A percentile compares a stretch with the other conserved stretches of the same genome.
Evolutionary conservation across 2,888 invertebrate species (phyloP).

Genomic region (Parochlus steinenii): DNA sequence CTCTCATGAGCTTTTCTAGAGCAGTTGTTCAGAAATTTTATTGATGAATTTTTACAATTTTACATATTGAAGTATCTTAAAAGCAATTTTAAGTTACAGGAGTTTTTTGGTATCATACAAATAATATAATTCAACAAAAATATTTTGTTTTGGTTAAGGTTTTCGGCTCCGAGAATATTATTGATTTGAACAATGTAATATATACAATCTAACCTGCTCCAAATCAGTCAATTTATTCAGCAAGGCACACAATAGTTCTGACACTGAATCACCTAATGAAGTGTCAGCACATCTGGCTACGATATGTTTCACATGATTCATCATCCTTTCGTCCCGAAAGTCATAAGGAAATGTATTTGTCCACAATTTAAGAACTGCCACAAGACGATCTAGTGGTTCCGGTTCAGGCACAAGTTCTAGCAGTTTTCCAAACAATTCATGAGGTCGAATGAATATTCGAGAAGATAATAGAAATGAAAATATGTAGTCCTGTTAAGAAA

Average conservation of each 20-base stretch:
- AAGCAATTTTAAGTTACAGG: too few relatives aligned
- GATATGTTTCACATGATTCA: constrained; percentile 33
- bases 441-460: constrained; percentile 29
- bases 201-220: too few relatives aligned
- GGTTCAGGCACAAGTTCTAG: constrained; percentile 27
- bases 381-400: constrained; percentile 27
- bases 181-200: too few relatives aligned
- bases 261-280: constrained; percentile 28
- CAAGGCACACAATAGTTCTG: constrained; percentile 33
- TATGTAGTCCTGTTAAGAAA: constrained; percentile 25
- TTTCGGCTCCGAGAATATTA: too few relatives aligned
- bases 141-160: too few relatives aligned
- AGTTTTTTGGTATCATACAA: too few relatives aligned
- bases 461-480: constrained; percentile 31
- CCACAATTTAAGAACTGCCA: constrained; percentile 28
- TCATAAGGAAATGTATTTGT: constrained; percentile 30
- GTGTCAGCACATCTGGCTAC: constrained; percentile 31
- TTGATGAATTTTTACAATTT: too few relatives aligned
- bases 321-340: constrained; percentile 31
- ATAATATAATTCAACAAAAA: too few relatives aligned
- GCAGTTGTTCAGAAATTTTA: too few relatives aligned
- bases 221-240: constrained; percentile 32
- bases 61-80: too few relatives aligned
- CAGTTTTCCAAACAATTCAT: constrained; percentile 28
- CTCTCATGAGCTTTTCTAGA: too few relatives aligned